Conservation (phyloP, 1,140 invertebrate genomes). For the Helicoverpa armigera region DNA sequence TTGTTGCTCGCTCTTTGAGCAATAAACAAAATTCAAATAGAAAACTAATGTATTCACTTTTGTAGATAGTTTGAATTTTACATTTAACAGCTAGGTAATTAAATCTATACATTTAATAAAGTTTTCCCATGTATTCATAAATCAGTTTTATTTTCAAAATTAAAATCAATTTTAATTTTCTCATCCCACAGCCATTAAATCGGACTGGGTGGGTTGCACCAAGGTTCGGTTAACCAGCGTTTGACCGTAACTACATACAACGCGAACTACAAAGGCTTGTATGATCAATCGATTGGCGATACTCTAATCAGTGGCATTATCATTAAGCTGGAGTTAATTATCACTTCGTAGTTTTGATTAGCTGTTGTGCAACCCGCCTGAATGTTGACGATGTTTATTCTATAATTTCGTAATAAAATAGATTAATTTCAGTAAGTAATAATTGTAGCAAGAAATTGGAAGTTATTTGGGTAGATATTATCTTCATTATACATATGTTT, state of each 20-base stretch:
- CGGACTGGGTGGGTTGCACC: conserved; percentile 2
- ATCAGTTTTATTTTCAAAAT: too few species aligned
- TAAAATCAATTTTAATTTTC: not conserved
- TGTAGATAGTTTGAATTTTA: too few species aligned
- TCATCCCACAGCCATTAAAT: not conserved
- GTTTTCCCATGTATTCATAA: too few species aligned
- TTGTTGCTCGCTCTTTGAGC: too few species aligned
- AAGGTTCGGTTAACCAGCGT: conserved; percentile 21
- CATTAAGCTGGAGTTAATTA: conserved; percentile 20
- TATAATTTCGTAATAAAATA: not conserved
- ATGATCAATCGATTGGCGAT: conserved; percentile 16
- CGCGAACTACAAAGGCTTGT: conserved; percentile 16
- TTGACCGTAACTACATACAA: conserved; percentile 1
- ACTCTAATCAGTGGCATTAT: conserved; percentile 17
- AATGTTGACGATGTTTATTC: not conserved
- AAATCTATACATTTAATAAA: too few species aligned
- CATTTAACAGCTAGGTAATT: too few species aligned
- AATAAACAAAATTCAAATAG: not conserved
- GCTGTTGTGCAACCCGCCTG: not conserved
- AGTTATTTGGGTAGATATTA: too few species aligned
- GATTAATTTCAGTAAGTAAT: too few species aligned
- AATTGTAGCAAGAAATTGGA: too few species aligned
- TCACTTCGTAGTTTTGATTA: conserved; percentile 16
- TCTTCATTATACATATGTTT: too few species aligned
- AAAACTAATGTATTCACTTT: not conserved